Base-by-base conservation (phyloP, 2,888 invertebrate genomes). In the Acanthosepion esculentum region DNA sequence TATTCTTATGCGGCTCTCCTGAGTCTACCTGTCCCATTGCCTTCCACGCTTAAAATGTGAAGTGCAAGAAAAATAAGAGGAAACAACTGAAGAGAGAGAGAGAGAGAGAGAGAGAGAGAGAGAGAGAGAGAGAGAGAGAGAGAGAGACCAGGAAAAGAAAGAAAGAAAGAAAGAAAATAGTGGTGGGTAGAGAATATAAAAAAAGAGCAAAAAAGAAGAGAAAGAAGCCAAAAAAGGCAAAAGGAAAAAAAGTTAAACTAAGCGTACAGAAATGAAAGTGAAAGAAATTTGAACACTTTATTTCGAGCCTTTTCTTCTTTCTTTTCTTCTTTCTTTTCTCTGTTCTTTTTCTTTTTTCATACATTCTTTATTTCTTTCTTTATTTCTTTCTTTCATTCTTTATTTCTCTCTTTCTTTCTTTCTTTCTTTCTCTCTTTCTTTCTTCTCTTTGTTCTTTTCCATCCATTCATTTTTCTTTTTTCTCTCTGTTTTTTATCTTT, bases 61-160 rank as follows among this genome's bases (percentile, higher is more conserved):
- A 78, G 78, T 15, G 33, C 4, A 15, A 78, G n/a, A n/a, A 78
- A 4, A n/a, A n/a, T 5, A 78, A 78, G 10, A 78, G 18, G 15
- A n/a, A 78, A n/a, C 33, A n/a, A 78, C 2, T 4, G n/a, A 78
- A n/a, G n/a, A 15, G 1, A 12, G 12, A 78, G 10, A 12, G n/a
- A 3, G 8, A n/a, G 10, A 8, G 10, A 0, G 12, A n/a, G 0
- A n/a, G 0, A 78, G 33, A 18, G 15, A 33, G 15, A n/a, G 18
- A n/a, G 3, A 12, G 15, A n/a, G n/a, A 10, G n/a, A 33, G 33
- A 1, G 78, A 78, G 1, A 12, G 10, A n/a, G 0, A 10, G 8
- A 78, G 8, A n/a, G n/a, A n/a, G 2, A 10, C 10, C 1, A 78
- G 10, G 8, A 78, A 78, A 12, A n/a, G n/a, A n/a, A 64, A 3